Evolutionary conservation across 2,888 invertebrate genomes (phyloP).

Genomic region (Meteorus cinctellus): DNA sequence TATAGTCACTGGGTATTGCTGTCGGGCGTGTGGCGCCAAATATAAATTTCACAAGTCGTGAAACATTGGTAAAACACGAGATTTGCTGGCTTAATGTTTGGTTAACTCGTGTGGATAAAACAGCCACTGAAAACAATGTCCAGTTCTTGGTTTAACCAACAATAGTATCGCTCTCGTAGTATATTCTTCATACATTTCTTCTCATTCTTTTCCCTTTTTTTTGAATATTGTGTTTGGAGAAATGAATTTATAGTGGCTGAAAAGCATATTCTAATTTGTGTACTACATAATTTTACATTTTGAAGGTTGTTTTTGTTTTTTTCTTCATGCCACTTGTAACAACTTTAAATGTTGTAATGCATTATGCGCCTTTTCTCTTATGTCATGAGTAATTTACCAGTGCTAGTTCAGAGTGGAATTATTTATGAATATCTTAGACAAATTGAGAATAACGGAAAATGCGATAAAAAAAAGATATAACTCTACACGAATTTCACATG

Average conservation of each 20-base stretch:
- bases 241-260: neutral
- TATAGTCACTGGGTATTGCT: neutral
- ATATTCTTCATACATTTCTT: neutral
- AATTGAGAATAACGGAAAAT: no score
- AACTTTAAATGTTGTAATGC: no score
- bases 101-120: constrained; percentile 13
- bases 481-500: constrained; percentile 4
- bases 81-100: constrained; percentile 34
- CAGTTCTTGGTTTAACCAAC: neutral
- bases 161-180: neutral
- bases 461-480: no score
- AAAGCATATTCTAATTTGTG: constrained; percentile 34
- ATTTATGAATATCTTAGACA: no score
- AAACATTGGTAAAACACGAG: constrained; percentile 39
- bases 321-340: no score
- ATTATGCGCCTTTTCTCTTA: no score
- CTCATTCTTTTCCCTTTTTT: neutral
- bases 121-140: constrained; percentile 5
- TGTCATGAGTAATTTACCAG: no score
- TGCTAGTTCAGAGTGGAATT: no score
- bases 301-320: no score
- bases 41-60: constrained; percentile 42
- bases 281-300: constrained; percentile 35
- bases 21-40: constrained; percentile 40
- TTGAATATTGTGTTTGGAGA: neutral